A percentile compares a stretch with the other conserved stretches of the same genome.
phyloP scores from a whole-genome alignment of 2,888 invertebrate genomes.

The Papilio gigon region DNA sequence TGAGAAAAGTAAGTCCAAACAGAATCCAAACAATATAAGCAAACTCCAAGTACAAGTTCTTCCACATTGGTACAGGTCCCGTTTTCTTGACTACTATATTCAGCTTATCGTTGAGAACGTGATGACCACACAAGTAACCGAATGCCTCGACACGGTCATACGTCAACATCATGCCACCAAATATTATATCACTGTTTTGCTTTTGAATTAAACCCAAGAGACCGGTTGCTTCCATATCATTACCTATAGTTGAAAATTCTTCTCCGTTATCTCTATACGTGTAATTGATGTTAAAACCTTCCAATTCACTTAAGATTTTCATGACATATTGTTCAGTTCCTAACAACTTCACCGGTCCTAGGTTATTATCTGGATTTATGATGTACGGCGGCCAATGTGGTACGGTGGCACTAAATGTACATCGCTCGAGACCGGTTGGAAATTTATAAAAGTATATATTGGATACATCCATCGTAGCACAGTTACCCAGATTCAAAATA shows the following conservation, averaged over 20 bases:
- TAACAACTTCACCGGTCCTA: background rate
- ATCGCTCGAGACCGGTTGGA: conserved; percentile 56
- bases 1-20: conserved; percentile 48
- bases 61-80: conserved; percentile 49
- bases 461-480: conserved; percentile 46
- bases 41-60: conserved; percentile 57
- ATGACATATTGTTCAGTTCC: conserved; percentile 53
- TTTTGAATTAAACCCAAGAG: conserved; percentile 47
- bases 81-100: conserved; percentile 56
- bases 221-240: conserved; percentile 52
- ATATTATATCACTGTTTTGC: conserved; percentile 48
- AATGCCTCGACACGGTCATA: conserved; percentile 51
- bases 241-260: conserved; percentile 44
- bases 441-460: conserved; percentile 55
- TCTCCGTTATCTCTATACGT: conserved; percentile 47
- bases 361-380: conserved; percentile 47
- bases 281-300: conserved; percentile 57
- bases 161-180: conserved; percentile 50
- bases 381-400: conserved; percentile 60
- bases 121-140: conserved; percentile 52
- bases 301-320: conserved; percentile 52
- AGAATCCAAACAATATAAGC: conserved; percentile 53
- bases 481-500: conserved; percentile 57
- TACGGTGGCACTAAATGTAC: conserved; percentile 55
- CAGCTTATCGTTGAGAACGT: conserved; percentile 55